phyloP scores from a whole-genome alignment of 2,113 vertebrate species.

The Pterocles gutturalis region DNA sequence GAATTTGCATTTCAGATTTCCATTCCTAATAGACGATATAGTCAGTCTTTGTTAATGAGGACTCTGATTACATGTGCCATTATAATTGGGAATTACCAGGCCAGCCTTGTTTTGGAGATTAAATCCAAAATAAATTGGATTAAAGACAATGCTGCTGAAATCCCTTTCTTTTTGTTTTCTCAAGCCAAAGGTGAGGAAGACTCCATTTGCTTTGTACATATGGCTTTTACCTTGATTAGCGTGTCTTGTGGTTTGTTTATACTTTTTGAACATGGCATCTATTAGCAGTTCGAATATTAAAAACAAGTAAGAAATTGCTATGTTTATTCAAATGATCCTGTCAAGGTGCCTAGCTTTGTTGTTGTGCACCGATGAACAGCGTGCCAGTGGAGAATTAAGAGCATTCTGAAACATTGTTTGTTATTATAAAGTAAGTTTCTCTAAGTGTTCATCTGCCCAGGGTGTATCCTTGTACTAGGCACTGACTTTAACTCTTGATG shows the following conservation, averaged over 20 bases:
- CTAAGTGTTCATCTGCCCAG: background rate
- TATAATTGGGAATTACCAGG: slow-evolving; percentile 86
- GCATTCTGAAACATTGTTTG: background rate
- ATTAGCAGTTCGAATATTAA: slow-evolving; percentile 17
- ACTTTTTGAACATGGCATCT: slow-evolving; percentile 33
- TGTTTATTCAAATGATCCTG: background rate
- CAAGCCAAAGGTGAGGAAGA: slow-evolving; percentile 73
- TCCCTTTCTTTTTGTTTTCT: slow-evolving; percentile 68
- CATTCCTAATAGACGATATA: slow-evolving; percentile 85
- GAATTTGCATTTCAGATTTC: slow-evolving; percentile 89
- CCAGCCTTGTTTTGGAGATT: slow-evolving; percentile 83
- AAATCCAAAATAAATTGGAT: slow-evolving; percentile 85
- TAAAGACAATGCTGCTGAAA: slow-evolving; percentile 79
- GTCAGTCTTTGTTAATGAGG: slow-evolving; percentile 88
- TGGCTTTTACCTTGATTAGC: slow-evolving; percentile 68
- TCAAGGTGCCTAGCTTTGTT: background rate
- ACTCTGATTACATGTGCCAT: slow-evolving; percentile 86
- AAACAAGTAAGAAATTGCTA: background rate
- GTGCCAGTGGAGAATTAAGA: background rate
- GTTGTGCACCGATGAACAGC: background rate
- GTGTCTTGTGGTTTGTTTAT: slow-evolving; percentile 52
- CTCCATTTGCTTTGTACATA: slow-evolving; percentile 77
- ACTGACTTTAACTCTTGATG: background rate
- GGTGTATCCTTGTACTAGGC: background rate
- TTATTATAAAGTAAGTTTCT: background rate